Conservation (phyloP, 2,797 vertebrate species). For the Anguilla pacifica region DNA sequence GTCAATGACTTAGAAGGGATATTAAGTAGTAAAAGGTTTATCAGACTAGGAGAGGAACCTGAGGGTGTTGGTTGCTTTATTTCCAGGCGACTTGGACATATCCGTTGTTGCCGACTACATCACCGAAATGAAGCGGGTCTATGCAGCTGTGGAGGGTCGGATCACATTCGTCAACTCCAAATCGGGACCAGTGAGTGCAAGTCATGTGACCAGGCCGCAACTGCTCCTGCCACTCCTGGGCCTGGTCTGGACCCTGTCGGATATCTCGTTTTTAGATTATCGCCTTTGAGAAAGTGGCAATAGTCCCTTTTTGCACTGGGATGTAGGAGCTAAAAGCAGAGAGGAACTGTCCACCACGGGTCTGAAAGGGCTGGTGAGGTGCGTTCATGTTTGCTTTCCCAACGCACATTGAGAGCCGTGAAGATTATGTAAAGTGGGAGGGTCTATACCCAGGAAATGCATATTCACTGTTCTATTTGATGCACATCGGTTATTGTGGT, state of each 20-base stretch:
- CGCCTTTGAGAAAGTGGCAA: background rate
- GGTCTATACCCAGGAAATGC: background rate
- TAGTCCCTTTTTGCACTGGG: background rate
- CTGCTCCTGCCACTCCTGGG: slow-evolving; percentile 46
- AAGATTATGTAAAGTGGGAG: background rate
- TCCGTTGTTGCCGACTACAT: slow-evolving; percentile 80
- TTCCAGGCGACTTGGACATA: slow-evolving; percentile 82
- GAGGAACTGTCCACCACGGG: background rate
- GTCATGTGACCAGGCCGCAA: slow-evolving; percentile 44
- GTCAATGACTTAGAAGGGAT: background rate
- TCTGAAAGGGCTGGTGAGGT: background rate
- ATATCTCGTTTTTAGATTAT: background rate
- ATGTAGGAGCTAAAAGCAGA: background rate
- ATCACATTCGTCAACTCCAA: slow-evolving; percentile 70
- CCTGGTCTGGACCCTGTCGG: slow-evolving; percentile 48
- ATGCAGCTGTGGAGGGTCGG: slow-evolving; percentile 84
- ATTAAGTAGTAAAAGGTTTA: background rate
- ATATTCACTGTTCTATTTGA: background rate
- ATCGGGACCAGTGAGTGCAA: slow-evolving; percentile 41
- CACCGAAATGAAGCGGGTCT: slow-evolving; percentile 72
- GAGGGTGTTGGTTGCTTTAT: slow-evolving; percentile 25
- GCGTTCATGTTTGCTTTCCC: background rate
- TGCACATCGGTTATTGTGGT: background rate
- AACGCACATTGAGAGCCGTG: background rate
- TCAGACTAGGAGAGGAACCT: slow-evolving; percentile 7